phyloP scores from a whole-genome alignment of 2,888 invertebrate species.

The Gisinianus flammeolus region DNA sequence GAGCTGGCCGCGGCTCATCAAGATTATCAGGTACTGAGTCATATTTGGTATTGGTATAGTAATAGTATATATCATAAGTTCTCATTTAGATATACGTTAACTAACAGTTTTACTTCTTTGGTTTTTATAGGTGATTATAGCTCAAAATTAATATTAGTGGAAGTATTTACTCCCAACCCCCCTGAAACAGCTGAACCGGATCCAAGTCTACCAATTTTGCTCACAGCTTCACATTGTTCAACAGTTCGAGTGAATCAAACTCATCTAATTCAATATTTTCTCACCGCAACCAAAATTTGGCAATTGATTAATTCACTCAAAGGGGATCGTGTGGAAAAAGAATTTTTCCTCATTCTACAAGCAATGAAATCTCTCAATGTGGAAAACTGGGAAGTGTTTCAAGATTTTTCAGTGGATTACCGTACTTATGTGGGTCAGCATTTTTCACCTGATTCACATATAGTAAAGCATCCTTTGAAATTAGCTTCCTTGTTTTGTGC shows the following conservation, averaged over 20 bases:
- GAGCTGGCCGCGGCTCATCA: not conserved
- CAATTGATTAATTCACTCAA: slow-evolving; percentile 72
- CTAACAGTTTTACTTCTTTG: too few relatives aligned
- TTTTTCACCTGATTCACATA: slow-evolving; percentile 32
- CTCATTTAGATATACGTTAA: too few relatives aligned
- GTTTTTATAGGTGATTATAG: slow-evolving; percentile 44
- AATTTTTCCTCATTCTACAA: slow-evolving; percentile 47
- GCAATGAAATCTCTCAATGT: slow-evolving; percentile 54
- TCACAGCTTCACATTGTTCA: slow-evolving; percentile 54
- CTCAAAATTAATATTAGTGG: slow-evolving; percentile 60
- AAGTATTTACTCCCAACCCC: slow-evolving; percentile 59
- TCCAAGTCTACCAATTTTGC: slow-evolving; percentile 53
- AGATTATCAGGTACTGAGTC: not conserved
- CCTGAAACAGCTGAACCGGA: slow-evolving; percentile 41
- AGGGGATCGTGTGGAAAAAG: slow-evolving; percentile 59
- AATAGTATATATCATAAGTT: too few relatives aligned
- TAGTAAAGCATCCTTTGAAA: slow-evolving; percentile 41
- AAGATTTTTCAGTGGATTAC: slow-evolving; percentile 52
- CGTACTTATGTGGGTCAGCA: slow-evolving; percentile 51
- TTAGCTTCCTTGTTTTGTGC: slow-evolving; percentile 52
- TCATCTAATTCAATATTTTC: slow-evolving; percentile 69
- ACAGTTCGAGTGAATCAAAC: slow-evolving; percentile 57
- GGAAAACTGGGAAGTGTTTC: slow-evolving; percentile 52
- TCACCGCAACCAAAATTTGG: slow-evolving; percentile 85
- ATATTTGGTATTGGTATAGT: not conserved